A percentile compares a stretch with the other conserved stretches of the same genome.
Conservation (phyloP, 2,797 vertebrate genomes). For the Rhinoraja longicauda region DNA sequence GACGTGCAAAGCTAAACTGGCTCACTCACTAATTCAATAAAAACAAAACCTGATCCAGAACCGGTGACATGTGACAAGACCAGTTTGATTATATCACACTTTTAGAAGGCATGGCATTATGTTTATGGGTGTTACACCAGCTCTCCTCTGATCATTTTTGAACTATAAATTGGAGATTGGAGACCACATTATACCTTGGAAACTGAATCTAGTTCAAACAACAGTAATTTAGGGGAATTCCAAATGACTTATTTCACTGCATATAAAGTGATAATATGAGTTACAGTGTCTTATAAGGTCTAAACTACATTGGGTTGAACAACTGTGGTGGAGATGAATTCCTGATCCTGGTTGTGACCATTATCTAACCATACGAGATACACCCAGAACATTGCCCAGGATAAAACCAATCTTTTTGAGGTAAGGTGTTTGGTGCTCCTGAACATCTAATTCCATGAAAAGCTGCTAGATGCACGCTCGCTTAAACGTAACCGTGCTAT, state of each 20-base stretch:
- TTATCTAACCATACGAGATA: background rate
- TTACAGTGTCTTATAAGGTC: background rate
- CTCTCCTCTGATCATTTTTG: background rate
- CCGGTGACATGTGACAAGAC: background rate
- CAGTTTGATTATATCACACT: background rate
- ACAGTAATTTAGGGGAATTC: background rate
- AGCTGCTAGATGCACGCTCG: background rate
- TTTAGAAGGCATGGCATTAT: background rate
- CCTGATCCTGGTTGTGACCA: background rate
- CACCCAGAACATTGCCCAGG: background rate
- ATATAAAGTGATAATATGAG: background rate
- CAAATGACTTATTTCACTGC: background rate
- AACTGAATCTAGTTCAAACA: background rate
- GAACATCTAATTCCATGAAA: background rate
- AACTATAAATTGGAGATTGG: background rate
- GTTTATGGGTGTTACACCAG: background rate
- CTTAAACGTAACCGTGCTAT: background rate
- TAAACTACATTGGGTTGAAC: background rate
- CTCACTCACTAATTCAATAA: background rate
- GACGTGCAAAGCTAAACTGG: background rate
- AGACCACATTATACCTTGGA: background rate
- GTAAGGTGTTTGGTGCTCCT: background rate
- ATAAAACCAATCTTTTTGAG: background rate
- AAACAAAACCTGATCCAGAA: background rate
- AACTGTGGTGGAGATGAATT: background rate